Evolutionary conservation across 2,797 vertebrate genomes (phyloP), one percentile per base, ranked within the genome.

Genomic region (Poecilia wingei): DNA sequence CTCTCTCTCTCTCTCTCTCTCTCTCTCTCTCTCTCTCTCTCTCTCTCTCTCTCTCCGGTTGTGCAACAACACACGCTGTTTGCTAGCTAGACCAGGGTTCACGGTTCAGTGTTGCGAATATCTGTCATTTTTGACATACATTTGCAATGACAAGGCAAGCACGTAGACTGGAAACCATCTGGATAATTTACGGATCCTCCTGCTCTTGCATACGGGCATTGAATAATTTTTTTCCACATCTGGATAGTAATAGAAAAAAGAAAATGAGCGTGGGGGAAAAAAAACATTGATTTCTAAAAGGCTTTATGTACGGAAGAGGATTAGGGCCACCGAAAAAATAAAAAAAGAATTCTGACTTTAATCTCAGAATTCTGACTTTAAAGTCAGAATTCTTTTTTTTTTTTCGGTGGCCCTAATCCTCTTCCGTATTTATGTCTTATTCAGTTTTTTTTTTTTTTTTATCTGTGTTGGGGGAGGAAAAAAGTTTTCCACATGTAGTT

Each of bases 151-250:
- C 53, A 36, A 83, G 72, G 53, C 61, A 28, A 76, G 76, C 66
- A 55, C 59, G 18, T 22, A 59, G 59, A 78, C 74, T 74, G 83
- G 85, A 89, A 94, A 92, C 87, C 78, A 91, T 92, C 83, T 75
- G 22, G 41, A 85, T 51, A 36, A 89, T 91, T 72, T 41, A 6
- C 47, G 74, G 82, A 83, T 61, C 73, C 75, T 74, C 76, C 68
- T 75, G 49, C 31, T 57, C 47, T 68, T 74, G 78, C 83, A 78
- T 71, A 69, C 59, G 72, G 57, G 76, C 16, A 61, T 18, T 33
- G 31, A 18, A 33, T 61, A 2, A 61, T 51, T 61, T 61, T 53
- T 61, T 33, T 61, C 16, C 14, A 61, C 31, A n/a, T 61, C 31
- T 33, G 59, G 59, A 33, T 18, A 61, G 28, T 61, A 31, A 33